Conservation (phyloP, 2,888 invertebrate species). For the Cataglyphis rosenhaueri region DNA sequence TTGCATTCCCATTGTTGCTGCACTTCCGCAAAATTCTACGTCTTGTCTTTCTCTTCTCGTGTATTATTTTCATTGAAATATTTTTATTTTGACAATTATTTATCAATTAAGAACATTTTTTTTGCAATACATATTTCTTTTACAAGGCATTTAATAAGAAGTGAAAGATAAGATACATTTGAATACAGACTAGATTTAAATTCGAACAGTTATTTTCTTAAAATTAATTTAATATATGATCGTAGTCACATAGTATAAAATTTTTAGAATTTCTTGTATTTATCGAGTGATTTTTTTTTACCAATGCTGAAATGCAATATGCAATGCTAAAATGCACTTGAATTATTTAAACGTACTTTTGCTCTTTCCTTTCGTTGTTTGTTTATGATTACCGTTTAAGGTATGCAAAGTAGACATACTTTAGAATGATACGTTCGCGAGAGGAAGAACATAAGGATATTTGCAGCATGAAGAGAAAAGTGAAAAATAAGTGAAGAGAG, state of each 20-base stretch:
- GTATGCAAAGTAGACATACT: not conserved
- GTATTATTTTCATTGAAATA: not conserved
- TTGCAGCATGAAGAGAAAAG: constrained; percentile 17
- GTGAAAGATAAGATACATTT: not conserved
- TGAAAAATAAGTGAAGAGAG: constrained; percentile 27
- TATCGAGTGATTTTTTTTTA: not conserved
- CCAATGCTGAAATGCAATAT: not conserved
- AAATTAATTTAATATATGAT: not conserved
- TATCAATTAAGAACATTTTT: not conserved
- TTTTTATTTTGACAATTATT: not conserved
- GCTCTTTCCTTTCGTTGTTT: not conserved
- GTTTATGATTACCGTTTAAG: not conserved
- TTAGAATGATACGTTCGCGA: constrained; percentile 12
- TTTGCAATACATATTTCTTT: not conserved
- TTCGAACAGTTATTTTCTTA: not conserved
- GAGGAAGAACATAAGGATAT: not conserved
- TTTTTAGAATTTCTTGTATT: not conserved
- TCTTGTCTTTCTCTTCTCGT: not conserved
- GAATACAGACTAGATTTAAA: not conserved
- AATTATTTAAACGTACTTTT: not conserved
- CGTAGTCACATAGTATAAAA: not conserved
- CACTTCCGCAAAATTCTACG: constrained; percentile 19
- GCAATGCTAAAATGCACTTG: not conserved
- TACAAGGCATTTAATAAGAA: not conserved
- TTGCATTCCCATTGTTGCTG: constrained; percentile 22